These are phyloP conservation scores for Empis stercorea DNA, from an alignment of 2,888 invertebrate genomes.

Conservation along the genomic window DNA sequence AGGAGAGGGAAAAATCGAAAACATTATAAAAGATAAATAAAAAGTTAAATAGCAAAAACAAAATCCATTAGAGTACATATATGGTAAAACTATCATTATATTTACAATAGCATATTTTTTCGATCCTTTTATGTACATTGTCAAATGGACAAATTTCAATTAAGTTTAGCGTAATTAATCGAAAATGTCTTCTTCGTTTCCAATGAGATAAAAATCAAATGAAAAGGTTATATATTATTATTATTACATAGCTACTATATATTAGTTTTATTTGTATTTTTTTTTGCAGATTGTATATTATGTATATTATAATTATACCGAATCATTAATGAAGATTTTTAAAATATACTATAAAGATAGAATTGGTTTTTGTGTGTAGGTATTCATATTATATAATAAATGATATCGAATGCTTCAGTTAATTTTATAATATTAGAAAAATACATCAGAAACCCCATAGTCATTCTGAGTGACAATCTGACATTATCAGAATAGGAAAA, in stretches of 20 bases:
- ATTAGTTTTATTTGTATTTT: too few species aligned
- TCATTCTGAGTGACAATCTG: background rate
- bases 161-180: constrained; percentile 13
- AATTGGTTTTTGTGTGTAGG: too few species aligned
- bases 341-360: too few species aligned
- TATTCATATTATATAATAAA: background rate
- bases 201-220: constrained; percentile 5
- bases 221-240: background rate
- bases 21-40: too few species aligned
- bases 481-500: background rate
- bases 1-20: too few species aligned
- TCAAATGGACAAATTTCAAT: constrained; percentile 14
- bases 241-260: too few species aligned
- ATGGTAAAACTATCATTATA: background rate
- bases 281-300: too few species aligned
- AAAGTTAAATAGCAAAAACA: too few species aligned
- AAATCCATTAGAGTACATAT: too few species aligned
- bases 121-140: constrained; percentile 2
- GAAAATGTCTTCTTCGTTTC: constrained; percentile 10
- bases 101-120: background rate
- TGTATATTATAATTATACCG: too few species aligned
- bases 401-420: background rate
- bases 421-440: background rate
- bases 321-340: too few species aligned
- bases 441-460: background rate